Percentiles rank a stretch among this genome's conserved stretches.
Evolutionary conservation across 2,113 vertebrate species (phyloP).

Genomic region (Chiloscyllium plagiosum): DNA sequence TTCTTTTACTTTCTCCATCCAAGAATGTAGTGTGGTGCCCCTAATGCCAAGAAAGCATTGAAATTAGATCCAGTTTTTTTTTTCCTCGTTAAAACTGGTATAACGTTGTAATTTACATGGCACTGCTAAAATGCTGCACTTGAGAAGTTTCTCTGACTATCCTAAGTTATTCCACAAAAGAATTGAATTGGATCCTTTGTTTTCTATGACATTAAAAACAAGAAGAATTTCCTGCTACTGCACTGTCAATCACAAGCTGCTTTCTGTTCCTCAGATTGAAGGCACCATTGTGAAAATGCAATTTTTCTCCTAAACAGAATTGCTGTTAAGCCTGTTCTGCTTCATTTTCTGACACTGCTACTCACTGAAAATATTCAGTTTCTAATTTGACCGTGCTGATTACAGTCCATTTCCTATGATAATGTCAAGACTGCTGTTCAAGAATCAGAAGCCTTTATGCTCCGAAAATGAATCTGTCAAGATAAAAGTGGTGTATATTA

Average conservation of each 20-base stretch:
- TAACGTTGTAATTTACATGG: neutral
- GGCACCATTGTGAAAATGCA: neutral
- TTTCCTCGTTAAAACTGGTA: neutral
- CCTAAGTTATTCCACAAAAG: neutral
- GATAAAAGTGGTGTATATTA: neutral
- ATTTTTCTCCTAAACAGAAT: neutral
- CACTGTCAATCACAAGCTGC: neutral
- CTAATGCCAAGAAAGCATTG: neutral
- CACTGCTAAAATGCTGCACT: neutral
- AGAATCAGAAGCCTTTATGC: neutral
- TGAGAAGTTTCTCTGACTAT: neutral
- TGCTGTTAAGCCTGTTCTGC: neutral
- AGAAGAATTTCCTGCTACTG: neutral
- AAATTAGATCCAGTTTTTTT: slow-evolving; percentile 4
- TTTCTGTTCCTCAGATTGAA: neutral
- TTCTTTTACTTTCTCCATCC: neutral
- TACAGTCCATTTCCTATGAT: slow-evolving; percentile 10
- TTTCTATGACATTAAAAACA: neutral
- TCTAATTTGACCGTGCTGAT: neutral
- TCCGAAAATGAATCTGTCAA: neutral
- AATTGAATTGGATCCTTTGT: neutral
- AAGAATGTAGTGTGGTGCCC: neutral
- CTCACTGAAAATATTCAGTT: slow-evolving; percentile 17
- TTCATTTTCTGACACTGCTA: neutral
- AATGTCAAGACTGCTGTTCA: neutral